Base-by-base conservation (phyloP, 2,113 vertebrate genomes). In the Sprattus sprattus region DNA sequence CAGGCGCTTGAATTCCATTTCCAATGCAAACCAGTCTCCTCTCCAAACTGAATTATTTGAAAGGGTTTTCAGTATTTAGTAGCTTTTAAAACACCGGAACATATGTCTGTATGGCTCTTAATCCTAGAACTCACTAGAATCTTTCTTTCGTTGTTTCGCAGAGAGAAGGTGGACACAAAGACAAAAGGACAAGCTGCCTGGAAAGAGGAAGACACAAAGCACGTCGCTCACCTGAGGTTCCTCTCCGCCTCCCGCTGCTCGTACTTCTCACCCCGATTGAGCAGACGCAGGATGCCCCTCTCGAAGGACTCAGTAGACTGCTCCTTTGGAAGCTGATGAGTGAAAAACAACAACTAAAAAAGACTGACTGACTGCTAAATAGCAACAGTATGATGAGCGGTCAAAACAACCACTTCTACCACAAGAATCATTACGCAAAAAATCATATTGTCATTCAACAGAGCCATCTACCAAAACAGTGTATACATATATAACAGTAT, bases 221-320 rank as follows among this genome's bases (percentile, higher is more conserved):
- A n/a, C 60, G 10, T 13, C n/a, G 64, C 75, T 92, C 95, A 98
- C 97, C 95, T 97, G 91, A 98, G 94, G 87, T 95, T 91, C 84
- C 95, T 93, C 92, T 98, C 97, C 85, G 97, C 93, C 88, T 97
- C 97, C 87, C 95, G 93, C 90, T 96, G 96, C 89, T 97, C 96
- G 82, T 93, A 94, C 88, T 96, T 96, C 82, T 96, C 93, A 44
- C 96, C 96, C 89, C 97, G 96, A 93, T 95, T 97, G 92, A 98
- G 94, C 92, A 97, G 96, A 92, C 92, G 92, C 89, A 98, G 94
- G 88, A 97, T 97, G 89, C 96, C 95, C 93, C 96, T 97, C 92
- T 97, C 97, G 95, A 97, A 98, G 10, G 95, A 94, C 93, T 97
- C 96, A 39, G 95, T 96, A 89, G 96, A 97, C 81, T 96, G 93